These are phyloP conservation scores for Halesus radiatus DNA, from an alignment of 1,140 invertebrate species.

Conservation along the genomic window DNA sequence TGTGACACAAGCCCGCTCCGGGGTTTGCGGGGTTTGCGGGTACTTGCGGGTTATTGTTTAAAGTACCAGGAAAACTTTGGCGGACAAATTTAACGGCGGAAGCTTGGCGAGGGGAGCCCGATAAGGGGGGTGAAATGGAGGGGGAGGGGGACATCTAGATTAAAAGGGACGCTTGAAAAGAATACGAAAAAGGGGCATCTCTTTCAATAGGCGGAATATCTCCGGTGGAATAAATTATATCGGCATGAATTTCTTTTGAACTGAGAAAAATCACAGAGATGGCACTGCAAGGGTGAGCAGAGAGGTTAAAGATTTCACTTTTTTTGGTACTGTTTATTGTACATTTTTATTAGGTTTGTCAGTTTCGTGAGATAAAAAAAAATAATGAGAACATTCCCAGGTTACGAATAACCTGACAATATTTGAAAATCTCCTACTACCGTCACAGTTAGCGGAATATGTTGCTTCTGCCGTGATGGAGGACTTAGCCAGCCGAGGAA, in stretches of 20 bases:
- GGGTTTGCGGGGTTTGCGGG: too few species aligned
- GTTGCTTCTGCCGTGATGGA: too few species aligned
- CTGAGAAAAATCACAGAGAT: not conserved
- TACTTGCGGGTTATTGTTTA: conserved; percentile 42
- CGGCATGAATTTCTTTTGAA: conserved; percentile 30
- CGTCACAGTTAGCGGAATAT: too few species aligned
- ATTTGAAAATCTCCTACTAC: too few species aligned
- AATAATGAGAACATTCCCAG: too few species aligned
- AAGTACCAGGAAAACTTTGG: conserved; percentile 42
- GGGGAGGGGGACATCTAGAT: conserved; percentile 47
- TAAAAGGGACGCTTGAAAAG: conserved; percentile 50
- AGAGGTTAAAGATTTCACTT: too few species aligned
- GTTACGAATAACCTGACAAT: too few species aligned
- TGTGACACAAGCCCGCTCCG: not conserved
- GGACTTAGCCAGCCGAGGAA: too few species aligned
- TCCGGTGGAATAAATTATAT: conserved; percentile 51
- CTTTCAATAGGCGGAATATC: conserved; percentile 34
- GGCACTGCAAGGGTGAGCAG: too few species aligned
- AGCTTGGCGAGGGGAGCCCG: not conserved
- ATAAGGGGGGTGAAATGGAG: conserved; percentile 28
- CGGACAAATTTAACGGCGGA: conserved; percentile 54
- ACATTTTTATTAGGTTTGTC: too few species aligned
- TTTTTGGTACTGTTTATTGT: too few species aligned
- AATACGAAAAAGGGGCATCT: conserved; percentile 43
- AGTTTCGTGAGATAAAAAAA: too few species aligned